A percentile compares a stretch with the other conserved stretches of the same genome.
phyloP scores from a whole-genome alignment of 2,797 vertebrate genomes.

The Platyrinchus mystaceus region DNA sequence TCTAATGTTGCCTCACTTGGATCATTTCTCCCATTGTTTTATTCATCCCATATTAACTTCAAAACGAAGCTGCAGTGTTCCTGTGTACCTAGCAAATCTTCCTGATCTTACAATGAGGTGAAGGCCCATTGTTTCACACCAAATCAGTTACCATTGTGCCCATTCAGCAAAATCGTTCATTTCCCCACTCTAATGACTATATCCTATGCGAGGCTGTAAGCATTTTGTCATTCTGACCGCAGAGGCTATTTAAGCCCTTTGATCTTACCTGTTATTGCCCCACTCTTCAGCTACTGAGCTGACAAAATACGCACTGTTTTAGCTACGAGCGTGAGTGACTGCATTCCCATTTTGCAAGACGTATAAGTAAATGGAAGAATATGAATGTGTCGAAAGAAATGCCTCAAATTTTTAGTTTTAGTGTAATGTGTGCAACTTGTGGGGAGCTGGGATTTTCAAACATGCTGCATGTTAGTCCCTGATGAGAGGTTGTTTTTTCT shows the following conservation, averaged over 20 bases:
- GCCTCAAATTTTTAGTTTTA: neutral
- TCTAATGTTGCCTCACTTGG: constrained; percentile 64
- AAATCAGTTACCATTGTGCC: constrained; percentile 71
- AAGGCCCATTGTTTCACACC: constrained; percentile 65
- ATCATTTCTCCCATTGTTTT: constrained; percentile 79
- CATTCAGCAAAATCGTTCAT: constrained; percentile 78
- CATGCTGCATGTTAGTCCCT: neutral
- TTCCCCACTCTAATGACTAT: constrained; percentile 79
- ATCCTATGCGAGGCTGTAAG: constrained; percentile 72
- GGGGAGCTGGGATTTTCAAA: neutral
- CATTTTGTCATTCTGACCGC: constrained; percentile 76
- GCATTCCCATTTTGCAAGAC: neutral
- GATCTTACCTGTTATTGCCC: constrained; percentile 76
- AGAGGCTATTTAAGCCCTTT: constrained; percentile 73
- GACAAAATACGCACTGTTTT: constrained; percentile 76
- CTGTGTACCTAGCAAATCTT: constrained; percentile 78
- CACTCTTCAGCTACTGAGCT: constrained; percentile 59
- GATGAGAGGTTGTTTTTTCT: neutral
- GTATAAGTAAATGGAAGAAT: neutral
- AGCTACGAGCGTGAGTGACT: neutral
- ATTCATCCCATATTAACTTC: constrained; percentile 79
- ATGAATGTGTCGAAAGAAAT: neutral
- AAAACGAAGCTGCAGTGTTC: constrained; percentile 73
- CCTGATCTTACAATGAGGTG: constrained; percentile 73
- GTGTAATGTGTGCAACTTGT: neutral